These are phyloP conservation scores for Nomada flava DNA, from an alignment of 2,888 invertebrate species.

Conservation along the genomic window DNA sequence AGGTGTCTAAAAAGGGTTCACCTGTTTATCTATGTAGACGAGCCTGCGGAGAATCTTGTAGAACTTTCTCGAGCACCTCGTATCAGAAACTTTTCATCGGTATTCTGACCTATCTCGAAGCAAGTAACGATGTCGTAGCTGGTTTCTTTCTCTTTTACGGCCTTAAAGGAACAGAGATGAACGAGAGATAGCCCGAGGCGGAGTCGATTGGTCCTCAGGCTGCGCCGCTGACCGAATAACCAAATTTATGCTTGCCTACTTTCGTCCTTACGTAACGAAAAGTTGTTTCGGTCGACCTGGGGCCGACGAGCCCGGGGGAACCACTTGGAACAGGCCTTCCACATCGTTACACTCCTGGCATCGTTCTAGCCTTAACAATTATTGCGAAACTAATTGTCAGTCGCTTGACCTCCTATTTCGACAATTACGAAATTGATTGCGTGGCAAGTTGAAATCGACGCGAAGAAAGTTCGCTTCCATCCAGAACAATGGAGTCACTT, in stretches of 20 bases:
- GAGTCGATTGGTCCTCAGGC: constrained; percentile 68
- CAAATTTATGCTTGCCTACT: constrained; percentile 82
- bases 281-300: constrained; percentile 32
- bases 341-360: constrained; percentile 23
- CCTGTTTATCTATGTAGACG: too few species aligned
- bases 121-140: too few species aligned
- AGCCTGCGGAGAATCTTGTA: too few species aligned
- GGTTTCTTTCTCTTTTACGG: constrained; percentile 3
- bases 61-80: too few species aligned
- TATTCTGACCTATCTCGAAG: too few species aligned
- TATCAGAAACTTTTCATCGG: too few species aligned
- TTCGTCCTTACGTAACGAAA: constrained; percentile 74
- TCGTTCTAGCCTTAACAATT: neutral
- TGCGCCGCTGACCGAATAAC: constrained; percentile 82
- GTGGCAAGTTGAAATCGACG: neutral
- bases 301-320: constrained; percentile 21
- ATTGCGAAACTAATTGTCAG: constrained; percentile 12
- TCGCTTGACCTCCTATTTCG: neutral
- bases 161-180: neutral
- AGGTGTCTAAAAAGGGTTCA: too few species aligned
- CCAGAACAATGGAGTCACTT: neutral
- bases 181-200: constrained; percentile 33
- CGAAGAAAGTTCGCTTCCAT: constrained; percentile 24
- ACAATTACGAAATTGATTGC: constrained; percentile 34
- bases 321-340: constrained; percentile 47